Evolutionary conservation across 2,113 vertebrate genomes (phyloP), one percentile per base, ranked within the genome.

Genomic region (Myotis davidii): DNA sequence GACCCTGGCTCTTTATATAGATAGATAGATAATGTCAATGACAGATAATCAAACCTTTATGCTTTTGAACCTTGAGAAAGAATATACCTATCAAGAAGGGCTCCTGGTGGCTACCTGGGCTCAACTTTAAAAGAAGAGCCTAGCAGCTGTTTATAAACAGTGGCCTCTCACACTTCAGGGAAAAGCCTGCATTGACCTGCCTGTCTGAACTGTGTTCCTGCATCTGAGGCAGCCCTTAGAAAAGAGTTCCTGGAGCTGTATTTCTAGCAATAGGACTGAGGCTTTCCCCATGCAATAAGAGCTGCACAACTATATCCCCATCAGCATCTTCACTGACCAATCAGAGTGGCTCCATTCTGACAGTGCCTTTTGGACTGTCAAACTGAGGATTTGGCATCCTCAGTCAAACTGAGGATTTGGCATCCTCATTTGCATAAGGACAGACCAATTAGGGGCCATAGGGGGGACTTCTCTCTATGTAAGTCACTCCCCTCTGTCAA

Each of bases 21-120:
- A 59, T 25, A 59, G 8, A 56, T 56, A 56, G 20, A 56, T 96
- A 64, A 85, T 54, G 39, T 73, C 61, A 88, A 77, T 34, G 72
- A 92, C 86, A 89, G n/a, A 94, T 92, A 93, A 92, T 64, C 34
- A 79, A 87, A 93, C 32, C 9, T 85, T 93, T 61, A 87, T 87
- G 84, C 25, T 79, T 54, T 6, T 79, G 76, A n/a, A 54, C n/a
- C 50, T n/a, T 37, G 32, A 56, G 12, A 79, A 54, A 54, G 32
- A 56, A 56, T 12, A 79, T 54, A 37, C 50, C 50, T 78, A 79
- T 21, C 50, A 79, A 56, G n/a, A 56, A 54, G n/a, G 76, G 50
- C 21, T 79, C 50, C 76, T 79, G 50, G 76, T 79, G 50, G n/a
- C n/a, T 56, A 54, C 23, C 50, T 79, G 76, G 76, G n/a, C 11